Conservation (phyloP, 64 coral and sea anemone genomes). For the Acropora yongei region DNA sequence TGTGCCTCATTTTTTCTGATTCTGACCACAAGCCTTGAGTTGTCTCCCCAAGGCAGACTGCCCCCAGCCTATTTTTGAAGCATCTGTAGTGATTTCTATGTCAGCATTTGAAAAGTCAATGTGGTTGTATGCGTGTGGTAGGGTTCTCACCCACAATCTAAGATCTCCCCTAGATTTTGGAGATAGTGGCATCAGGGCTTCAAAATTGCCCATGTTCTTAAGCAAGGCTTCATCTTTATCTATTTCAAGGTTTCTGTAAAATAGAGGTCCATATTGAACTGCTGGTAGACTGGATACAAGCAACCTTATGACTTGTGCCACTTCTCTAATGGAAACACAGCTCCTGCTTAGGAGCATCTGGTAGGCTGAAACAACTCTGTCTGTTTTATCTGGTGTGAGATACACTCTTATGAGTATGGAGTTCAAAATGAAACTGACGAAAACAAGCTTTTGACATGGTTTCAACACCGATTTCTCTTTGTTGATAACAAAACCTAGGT, state of each 20-base stretch:
- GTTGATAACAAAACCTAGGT: no score
- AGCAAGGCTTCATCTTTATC: neutral
- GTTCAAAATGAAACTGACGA: no score
- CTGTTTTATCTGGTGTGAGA: neutral
- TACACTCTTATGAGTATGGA: slow-evolving; percentile 12
- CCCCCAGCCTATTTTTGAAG: slow-evolving; percentile 40
- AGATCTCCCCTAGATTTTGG: slow-evolving; percentile 11
- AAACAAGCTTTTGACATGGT: no score
- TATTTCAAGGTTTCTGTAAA: neutral
- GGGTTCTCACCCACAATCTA: slow-evolving; percentile 7
- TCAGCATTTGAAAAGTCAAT: neutral
- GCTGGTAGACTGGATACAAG: no score
- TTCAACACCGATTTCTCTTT: no score
- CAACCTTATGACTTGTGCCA: no score
- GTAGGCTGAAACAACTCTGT: neutral
- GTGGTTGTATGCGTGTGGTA: neutral
- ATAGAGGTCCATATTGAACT: no score
- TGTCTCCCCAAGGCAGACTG: neutral
- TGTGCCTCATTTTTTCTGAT: no score
- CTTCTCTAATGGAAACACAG: slow-evolving; percentile 35
- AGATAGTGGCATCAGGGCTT: slow-evolving; percentile 3
- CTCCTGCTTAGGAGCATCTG: no score
- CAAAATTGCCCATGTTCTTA: slow-evolving; percentile 17
- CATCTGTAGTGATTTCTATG: slow-evolving; percentile 13
- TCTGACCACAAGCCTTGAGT: no score